A percentile compares a stretch with the other conserved stretches of the same genome.
These are phyloP conservation scores for Trichonephila clavata DNA, from an alignment of 1,140 invertebrate genomes.

Conservation along the genomic window DNA sequence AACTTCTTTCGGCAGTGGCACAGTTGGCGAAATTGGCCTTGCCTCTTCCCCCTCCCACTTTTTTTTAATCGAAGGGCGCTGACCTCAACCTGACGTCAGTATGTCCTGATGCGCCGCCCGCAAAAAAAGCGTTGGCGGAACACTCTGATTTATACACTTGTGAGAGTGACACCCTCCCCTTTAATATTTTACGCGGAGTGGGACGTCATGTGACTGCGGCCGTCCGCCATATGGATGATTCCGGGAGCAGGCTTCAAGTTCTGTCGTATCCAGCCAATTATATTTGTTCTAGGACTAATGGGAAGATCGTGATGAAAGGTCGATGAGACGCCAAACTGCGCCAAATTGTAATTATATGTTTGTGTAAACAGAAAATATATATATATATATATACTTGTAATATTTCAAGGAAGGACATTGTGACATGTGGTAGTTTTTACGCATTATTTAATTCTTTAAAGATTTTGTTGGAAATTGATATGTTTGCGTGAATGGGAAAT, in stretches of 20 bases:
- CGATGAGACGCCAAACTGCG: too few species aligned
- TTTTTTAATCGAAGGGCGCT: not conserved
- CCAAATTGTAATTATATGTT: too few species aligned
- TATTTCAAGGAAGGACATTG: too few species aligned
- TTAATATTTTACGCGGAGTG: not conserved
- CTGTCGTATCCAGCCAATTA: not conserved
- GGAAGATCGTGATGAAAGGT: too few species aligned
- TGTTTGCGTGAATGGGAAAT: too few species aligned
- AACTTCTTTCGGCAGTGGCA: not conserved
- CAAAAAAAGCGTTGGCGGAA: not conserved
- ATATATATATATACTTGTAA: too few species aligned
- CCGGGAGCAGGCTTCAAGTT: not conserved
- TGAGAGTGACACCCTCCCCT: not conserved
- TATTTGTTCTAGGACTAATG: not conserved
- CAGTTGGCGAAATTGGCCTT: slow-evolving; percentile 2
- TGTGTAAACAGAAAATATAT: too few species aligned
- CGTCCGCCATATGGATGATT: not conserved
- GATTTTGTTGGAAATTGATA: too few species aligned
- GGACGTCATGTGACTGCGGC: not conserved
- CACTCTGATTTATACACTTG: slow-evolving; percentile 15
- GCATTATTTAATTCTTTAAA: too few species aligned
- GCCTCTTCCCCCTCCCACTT: not conserved
- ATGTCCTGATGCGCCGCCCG: not conserved
- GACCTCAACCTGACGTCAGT: not conserved
- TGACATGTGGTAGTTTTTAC: too few species aligned